phyloP scores from a whole-genome alignment of 1,140 invertebrate genomes.

The Eupristina koningsbergeri region DNA sequence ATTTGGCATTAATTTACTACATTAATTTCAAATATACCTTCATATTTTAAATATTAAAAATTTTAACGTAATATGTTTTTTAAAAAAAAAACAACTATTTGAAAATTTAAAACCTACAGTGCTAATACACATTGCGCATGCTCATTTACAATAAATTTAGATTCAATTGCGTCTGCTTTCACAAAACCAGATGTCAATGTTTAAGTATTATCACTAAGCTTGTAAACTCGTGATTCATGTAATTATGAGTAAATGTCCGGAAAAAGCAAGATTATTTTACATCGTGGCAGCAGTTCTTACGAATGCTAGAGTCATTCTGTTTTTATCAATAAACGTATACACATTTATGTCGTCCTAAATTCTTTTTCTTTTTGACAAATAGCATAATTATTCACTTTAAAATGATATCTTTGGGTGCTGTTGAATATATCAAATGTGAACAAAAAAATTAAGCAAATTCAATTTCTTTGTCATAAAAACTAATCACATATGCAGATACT shows the following conservation, averaged over 20 bases:
- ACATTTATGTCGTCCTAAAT: background rate
- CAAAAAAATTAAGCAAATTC: background rate
- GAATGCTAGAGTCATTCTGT: slow-evolving; percentile 18
- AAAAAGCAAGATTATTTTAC: slow-evolving; percentile 37
- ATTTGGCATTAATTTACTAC: no score
- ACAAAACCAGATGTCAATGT: slow-evolving; percentile 13
- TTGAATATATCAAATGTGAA: slow-evolving; percentile 2
- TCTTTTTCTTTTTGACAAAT: background rate
- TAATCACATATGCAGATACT: background rate
- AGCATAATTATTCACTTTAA: background rate
- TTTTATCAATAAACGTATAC: background rate
- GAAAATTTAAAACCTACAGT: background rate
- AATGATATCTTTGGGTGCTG: background rate
- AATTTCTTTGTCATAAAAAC: background rate
- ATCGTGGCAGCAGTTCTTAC: slow-evolving; percentile 13
- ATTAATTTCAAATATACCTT: no score
- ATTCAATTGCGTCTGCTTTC: slow-evolving; percentile 21
- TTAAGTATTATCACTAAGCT: slow-evolving; percentile 13
- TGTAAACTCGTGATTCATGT: slow-evolving; percentile 32
- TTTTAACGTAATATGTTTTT: background rate
- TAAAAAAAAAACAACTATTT: background rate
- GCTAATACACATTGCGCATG: background rate
- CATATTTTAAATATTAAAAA: no score
- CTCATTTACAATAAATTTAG: slow-evolving; percentile 6
- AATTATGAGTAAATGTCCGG: slow-evolving; percentile 35